Evolutionary conservation across 1,140 invertebrate genomes (phyloP).

Genomic region (Temnothorax curvispinosus): DNA sequence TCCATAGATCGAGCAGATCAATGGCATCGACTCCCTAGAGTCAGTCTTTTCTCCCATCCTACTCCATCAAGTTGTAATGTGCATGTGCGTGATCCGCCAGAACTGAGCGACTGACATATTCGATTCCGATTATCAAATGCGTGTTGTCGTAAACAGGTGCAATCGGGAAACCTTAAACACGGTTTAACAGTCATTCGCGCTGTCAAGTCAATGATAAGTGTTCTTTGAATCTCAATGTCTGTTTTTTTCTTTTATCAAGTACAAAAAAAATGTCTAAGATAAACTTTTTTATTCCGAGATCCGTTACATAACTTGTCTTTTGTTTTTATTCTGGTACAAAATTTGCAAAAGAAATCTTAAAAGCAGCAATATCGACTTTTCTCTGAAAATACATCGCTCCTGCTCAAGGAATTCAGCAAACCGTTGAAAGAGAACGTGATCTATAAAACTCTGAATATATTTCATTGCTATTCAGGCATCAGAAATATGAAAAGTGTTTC

Average conservation of each 20-base stretch:
- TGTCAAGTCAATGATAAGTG: slow-evolving; percentile 30
- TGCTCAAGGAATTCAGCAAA: background rate
- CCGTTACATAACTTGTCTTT: background rate
- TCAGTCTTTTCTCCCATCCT: slow-evolving; percentile 77
- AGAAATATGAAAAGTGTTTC: slow-evolving; percentile 4
- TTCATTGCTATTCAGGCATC: slow-evolving; percentile 15
- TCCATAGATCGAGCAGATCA: slow-evolving; percentile 78
- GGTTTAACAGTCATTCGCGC: slow-evolving; percentile 40
- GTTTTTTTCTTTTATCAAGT: background rate
- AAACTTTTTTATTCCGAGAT: background rate
- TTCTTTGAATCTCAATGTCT: background rate
- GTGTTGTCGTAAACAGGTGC: slow-evolving; percentile 52
- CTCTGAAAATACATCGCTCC: slow-evolving; percentile 12
- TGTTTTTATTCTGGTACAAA: background rate
- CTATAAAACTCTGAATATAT: slow-evolving; percentile 29
- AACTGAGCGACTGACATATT: slow-evolving; percentile 58
- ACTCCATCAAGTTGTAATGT: slow-evolving; percentile 74
- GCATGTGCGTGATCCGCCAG: slow-evolving; percentile 62
- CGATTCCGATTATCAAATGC: slow-evolving; percentile 63
- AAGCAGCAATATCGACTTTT: slow-evolving; percentile 17
- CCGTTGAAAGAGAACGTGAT: background rate
- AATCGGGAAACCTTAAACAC: slow-evolving; percentile 53
- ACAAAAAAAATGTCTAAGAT: background rate
- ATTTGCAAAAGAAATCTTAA: slow-evolving; percentile 23
- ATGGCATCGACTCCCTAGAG: slow-evolving; percentile 78